phyloP scores from a whole-genome alignment of 2,888 invertebrate genomes.

The Smittia sp. region DNA sequence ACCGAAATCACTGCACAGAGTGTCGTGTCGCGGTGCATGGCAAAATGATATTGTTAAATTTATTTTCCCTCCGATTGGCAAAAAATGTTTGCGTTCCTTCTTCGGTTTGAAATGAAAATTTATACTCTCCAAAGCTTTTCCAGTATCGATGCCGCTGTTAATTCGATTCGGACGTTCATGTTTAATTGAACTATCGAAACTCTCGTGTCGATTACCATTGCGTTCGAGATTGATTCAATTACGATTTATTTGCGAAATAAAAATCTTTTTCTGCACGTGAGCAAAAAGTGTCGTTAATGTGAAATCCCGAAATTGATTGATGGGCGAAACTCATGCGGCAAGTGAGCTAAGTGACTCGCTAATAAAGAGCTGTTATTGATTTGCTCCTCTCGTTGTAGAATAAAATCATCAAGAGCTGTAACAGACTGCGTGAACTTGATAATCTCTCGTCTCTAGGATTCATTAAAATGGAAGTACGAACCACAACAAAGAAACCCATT shows the following conservation, averaged over 20 bases:
- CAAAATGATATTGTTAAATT: background rate
- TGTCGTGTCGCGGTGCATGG: background rate
- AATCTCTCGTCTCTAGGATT: too few relatives aligned
- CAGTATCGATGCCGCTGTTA: background rate
- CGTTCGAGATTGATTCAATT: background rate
- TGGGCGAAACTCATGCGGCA: too few relatives aligned
- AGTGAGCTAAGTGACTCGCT: too few relatives aligned
- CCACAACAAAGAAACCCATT: slow-evolving; percentile 18
- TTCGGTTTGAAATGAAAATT: background rate
- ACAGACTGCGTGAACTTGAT: too few relatives aligned
- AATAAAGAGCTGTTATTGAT: too few relatives aligned
- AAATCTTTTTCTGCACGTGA: background rate
- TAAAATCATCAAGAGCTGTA: too few relatives aligned
- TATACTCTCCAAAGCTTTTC: background rate
- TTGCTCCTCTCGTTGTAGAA: too few relatives aligned
- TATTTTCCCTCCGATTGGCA: background rate
- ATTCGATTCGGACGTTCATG: background rate
- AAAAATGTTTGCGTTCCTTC: background rate
- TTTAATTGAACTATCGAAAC: slow-evolving; percentile 1
- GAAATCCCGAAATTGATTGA: too few relatives aligned
- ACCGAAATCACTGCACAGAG: background rate
- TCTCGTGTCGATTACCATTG: background rate
- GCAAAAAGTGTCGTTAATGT: too few relatives aligned
- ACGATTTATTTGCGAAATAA: background rate
- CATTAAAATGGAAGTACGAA: background rate